A percentile compares a stretch with the other conserved stretches of the same genome.
Evolutionary conservation across 2,797 vertebrate species (phyloP).

Genomic region (Echiichthys vipera): DNA sequence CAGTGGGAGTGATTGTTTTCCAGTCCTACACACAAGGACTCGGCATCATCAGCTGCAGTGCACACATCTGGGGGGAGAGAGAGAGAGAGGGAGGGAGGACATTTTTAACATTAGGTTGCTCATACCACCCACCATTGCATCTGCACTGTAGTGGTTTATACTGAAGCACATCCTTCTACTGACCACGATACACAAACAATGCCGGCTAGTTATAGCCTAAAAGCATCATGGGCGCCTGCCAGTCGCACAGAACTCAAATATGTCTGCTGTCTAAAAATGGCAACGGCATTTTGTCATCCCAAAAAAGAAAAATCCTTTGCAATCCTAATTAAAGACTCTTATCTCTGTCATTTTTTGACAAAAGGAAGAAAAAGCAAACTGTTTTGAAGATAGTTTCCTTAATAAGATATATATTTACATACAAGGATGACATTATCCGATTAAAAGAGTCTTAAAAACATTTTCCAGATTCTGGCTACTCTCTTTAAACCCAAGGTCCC

Average conservation of each 20-base stretch:
- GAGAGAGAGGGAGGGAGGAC: not conserved
- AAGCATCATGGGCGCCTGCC: slow-evolving; percentile 31
- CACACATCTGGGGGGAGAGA: slow-evolving; percentile 88
- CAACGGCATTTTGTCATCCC: slow-evolving; percentile 16
- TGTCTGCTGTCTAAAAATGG: slow-evolving; percentile 52
- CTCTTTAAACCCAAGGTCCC: slow-evolving; percentile 41
- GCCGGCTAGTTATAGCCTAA: slow-evolving; percentile 16
- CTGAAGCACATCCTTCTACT: slow-evolving; percentile 16
- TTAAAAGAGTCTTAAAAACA: slow-evolving; percentile 7
- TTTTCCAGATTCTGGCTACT: slow-evolving; percentile 9
- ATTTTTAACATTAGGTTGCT: slow-evolving; percentile 3
- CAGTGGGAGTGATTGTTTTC: slow-evolving; percentile 83
- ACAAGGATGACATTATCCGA: slow-evolving; percentile 8
- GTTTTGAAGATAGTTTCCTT: not conserved
- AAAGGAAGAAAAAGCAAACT: not conserved
- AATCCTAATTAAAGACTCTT: slow-evolving; percentile 54
- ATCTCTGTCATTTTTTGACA: slow-evolving; percentile 21
- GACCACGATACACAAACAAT: slow-evolving; percentile 58
- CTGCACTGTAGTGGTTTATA: not conserved
- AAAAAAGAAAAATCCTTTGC: slow-evolving; percentile 19
- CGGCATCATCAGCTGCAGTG: slow-evolving; percentile 84
- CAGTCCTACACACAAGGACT: slow-evolving; percentile 82
- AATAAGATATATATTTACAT: slow-evolving; percentile 32
- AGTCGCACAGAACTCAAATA: slow-evolving; percentile 41
- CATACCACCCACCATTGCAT: slow-evolving; percentile 1